Conservation (phyloP, 2,888 invertebrate species). For the Drosophila acutilabella region DNA sequence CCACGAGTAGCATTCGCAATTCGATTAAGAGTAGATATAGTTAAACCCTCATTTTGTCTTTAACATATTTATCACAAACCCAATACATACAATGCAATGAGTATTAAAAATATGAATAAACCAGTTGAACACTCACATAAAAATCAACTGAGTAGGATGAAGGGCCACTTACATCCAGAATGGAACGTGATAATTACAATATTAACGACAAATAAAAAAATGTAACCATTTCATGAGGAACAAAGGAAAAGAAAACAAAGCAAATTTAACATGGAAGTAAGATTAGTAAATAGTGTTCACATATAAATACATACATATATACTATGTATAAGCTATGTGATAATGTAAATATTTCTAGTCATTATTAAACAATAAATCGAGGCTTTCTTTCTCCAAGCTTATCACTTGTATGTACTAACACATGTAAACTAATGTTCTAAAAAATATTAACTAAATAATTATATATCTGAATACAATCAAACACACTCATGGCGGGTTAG, state of each 20-base stretch:
- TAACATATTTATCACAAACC: too few species aligned
- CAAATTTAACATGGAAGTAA: slow-evolving; percentile 1
- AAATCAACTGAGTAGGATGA: slow-evolving; percentile 9
- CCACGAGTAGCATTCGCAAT: too few species aligned
- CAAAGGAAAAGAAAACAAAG: background rate
- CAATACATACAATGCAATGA: too few species aligned
- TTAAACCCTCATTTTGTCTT: too few species aligned
- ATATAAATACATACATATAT: background rate
- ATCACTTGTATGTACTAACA: slow-evolving; percentile 12
- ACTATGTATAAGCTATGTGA: background rate
- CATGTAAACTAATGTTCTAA: slow-evolving; percentile 10
- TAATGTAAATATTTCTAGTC: background rate
- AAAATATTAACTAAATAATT: slow-evolving; percentile 6
- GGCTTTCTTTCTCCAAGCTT: slow-evolving; percentile 11
- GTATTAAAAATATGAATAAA: too few species aligned
- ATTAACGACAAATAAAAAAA: background rate
- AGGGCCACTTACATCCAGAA: slow-evolving; percentile 1
- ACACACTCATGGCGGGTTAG: slow-evolving; percentile 13
- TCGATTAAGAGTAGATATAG: too few species aligned
- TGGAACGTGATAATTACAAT: slow-evolving; percentile 24
- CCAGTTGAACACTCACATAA: background rate
- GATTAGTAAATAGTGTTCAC: background rate
- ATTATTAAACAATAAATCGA: background rate
- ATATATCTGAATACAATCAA: slow-evolving; percentile 1
- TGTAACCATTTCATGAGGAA: slow-evolving; percentile 9